Evolutionary conservation across 1,140 invertebrate genomes (phyloP), one percentile per base, ranked within the genome.

Genomic region (Bombus superbus): DNA sequence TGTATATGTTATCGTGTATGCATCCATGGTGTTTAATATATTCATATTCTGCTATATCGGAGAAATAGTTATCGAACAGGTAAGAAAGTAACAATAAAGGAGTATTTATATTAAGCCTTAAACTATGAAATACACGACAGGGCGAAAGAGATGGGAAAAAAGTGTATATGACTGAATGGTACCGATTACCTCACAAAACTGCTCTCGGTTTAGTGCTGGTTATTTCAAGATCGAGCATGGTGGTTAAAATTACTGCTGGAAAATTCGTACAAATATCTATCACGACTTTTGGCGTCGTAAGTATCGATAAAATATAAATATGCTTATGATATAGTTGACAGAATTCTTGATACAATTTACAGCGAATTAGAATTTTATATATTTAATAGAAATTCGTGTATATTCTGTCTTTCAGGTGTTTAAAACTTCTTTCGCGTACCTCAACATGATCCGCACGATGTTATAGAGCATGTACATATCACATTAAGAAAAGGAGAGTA

Each of bases 11-110:
- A 91, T 92, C 57, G 15, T 93, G 64, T 75, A 92, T 18, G 85
- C 66, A 40, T 91, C 90, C 0, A 91, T 92, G 75, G 85, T 78
- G 0, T 92, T 92, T 57, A 92, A 92, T 82, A 92, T 92, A 64
- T 93, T 93, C 11, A 90, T 92, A 83, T 92, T 92, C n/a, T 93
- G 92, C 85, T 93, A 89, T 62, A 89, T 93, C 42, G 92, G 91
- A 8, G 89, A 93, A 62, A 82, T 85, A 25, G 68, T 93, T 13
- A 86, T 77, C 0, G 84, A 90, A 10, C 86, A 92, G 88, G 92
- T 93, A 91, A 86, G 15, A 9, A 5, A 25, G 22, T 32, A 11
- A 8, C 15, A 22, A 40, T 35, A 53, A 6, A 53, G 10, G 0
- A 40, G 0, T 53, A 53, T 15, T 35, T 64, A 28, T 64, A 44